These are phyloP conservation scores for Rynchops niger DNA, from an alignment of 2,113 vertebrate species.

Conservation along the genomic window DNA sequence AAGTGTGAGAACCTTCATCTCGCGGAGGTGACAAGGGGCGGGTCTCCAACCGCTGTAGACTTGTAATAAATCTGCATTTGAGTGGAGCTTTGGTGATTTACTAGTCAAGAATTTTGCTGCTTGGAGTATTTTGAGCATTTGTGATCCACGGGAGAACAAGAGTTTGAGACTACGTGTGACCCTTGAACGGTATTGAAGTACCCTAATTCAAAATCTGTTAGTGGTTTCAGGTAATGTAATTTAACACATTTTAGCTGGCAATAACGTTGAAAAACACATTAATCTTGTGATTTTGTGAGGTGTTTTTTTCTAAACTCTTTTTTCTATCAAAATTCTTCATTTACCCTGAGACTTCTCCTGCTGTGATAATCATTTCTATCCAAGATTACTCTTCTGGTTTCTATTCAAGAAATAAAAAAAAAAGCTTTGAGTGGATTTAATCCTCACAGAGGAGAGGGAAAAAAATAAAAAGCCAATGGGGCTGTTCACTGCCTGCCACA, in stretches of 20 bases:
- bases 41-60: neutral
- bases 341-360: slow-evolving; percentile 34
- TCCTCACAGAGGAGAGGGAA: neutral
- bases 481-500: neutral
- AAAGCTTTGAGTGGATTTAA: neutral
- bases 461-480: fast-evolving
- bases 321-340: slow-evolving; percentile 36
- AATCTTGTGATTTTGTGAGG: neutral
- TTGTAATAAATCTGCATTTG: neutral
- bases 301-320: neutral
- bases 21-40: neutral
- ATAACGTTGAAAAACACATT: neutral
- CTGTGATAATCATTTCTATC: slow-evolving; percentile 34
- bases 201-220: neutral
- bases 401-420: neutral
- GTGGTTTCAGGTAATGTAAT: slow-evolving; percentile 16
- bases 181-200: neutral
- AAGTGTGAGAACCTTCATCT: neutral
- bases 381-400: slow-evolving; percentile 42
- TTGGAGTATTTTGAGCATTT: neutral
- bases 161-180: neutral
- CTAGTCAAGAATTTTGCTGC: neutral
- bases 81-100: neutral
- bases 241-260: slow-evolving; percentile 6
- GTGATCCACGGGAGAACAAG: neutral